phyloP scores from a whole-genome alignment of 2,888 invertebrate genomes.

The Ormyrus rosae region DNA sequence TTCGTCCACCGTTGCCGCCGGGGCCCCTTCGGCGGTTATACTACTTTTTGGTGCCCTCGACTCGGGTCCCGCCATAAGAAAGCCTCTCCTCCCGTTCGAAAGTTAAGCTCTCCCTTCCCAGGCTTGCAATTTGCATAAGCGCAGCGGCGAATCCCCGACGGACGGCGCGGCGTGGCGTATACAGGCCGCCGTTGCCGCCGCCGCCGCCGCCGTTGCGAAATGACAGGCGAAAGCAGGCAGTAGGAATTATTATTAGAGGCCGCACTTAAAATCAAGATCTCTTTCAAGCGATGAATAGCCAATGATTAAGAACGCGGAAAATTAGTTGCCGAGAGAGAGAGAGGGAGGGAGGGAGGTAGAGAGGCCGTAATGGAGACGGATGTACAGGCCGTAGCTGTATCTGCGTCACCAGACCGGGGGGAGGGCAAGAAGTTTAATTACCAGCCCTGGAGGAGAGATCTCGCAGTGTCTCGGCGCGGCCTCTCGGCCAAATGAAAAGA shows the following conservation, averaged over 20 bases:
- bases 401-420: background rate
- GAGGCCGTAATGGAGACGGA: background rate
- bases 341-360: background rate
- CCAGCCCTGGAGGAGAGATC: slow-evolving; percentile 42
- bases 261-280: slow-evolving; percentile 74
- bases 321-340: slow-evolving; percentile 40
- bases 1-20: too few species aligned
- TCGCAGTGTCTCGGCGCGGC: background rate
- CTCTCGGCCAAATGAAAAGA: slow-evolving; percentile 38
- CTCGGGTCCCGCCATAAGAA: slow-evolving; percentile 9
- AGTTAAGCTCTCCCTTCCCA: slow-evolving; percentile 63
- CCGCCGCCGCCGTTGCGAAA: slow-evolving; percentile 3
- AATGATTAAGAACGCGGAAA: slow-evolving; percentile 69
- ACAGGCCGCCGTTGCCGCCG: too few species aligned
- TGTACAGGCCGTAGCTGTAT: background rate
- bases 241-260: slow-evolving; percentile 73
- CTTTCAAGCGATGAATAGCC: slow-evolving; percentile 74
- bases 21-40: too few species aligned
- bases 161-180: slow-evolving; percentile 28
- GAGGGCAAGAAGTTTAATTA: slow-evolving; percentile 55
- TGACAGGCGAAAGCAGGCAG: slow-evolving; percentile 66
- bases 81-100: slow-evolving; percentile 46
- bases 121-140: slow-evolving; percentile 70
- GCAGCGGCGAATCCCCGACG: slow-evolving; percentile 50
- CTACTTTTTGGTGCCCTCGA: too few species aligned